Conservation (phyloP, 2,888 invertebrate genomes). For the Cosmopolites sordidus region DNA sequence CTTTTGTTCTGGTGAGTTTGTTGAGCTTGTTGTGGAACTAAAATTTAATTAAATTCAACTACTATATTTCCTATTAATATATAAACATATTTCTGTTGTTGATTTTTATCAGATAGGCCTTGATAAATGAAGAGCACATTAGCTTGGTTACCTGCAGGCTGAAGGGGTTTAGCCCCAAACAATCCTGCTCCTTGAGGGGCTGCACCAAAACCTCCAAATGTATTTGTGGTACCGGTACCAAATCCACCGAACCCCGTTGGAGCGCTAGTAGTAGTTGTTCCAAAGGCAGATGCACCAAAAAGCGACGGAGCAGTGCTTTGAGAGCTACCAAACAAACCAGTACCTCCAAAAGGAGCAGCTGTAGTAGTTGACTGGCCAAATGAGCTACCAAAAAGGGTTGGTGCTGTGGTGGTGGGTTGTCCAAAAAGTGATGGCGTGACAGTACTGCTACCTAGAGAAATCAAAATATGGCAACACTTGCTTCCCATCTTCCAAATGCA, state of each 20-base stretch:
- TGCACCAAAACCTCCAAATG: constrained; percentile 47
- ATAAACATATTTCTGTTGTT: no score
- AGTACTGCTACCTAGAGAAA: background rate
- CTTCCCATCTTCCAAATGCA: background rate
- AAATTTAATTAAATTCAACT: no score
- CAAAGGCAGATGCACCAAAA: constrained; percentile 39
- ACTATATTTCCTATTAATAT: no score
- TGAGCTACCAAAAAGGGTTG: constrained; percentile 36
- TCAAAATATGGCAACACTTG: no score
- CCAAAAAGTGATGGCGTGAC: constrained; percentile 20
- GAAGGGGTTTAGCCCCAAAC: constrained; percentile 46
- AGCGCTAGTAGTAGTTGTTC: constrained; percentile 44
- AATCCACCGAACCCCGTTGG: constrained; percentile 45
- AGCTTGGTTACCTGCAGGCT: constrained; percentile 44
- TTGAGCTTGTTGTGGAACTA: constrained; percentile 28
- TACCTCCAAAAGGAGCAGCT: constrained; percentile 36
- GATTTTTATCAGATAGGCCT: no score
- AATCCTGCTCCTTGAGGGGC: constrained; percentile 38
- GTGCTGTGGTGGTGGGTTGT: constrained; percentile 26
- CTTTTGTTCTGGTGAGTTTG: constrained; percentile 35
- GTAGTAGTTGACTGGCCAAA: constrained; percentile 42
- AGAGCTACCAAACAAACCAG: constrained; percentile 39
- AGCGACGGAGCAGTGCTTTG: constrained; percentile 38
- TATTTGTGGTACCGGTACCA: constrained; percentile 40
- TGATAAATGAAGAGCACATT: no score